Percentiles rank a stretch among this genome's conserved stretches.
Conservation (phyloP, 2,888 invertebrate species). For the Disparrhopalites patrizii region DNA sequence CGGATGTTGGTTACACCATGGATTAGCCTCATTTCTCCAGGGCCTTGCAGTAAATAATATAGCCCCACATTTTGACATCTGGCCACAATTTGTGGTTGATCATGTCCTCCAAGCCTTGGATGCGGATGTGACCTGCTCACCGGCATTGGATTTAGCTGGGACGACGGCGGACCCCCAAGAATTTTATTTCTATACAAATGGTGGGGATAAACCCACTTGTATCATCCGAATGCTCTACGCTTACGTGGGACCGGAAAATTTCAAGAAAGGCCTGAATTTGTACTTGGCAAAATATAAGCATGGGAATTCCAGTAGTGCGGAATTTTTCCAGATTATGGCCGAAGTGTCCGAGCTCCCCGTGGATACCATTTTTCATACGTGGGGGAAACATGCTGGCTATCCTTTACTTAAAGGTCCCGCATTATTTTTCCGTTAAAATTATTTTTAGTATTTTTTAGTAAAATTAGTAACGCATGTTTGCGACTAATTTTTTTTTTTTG, state of each 20-base stretch:
- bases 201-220: conserved; percentile 74
- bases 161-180: conserved; percentile 92
- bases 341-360: conserved; percentile 87
- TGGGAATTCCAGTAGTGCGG: conserved; percentile 85
- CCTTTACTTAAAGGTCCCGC: conserved; percentile 67
- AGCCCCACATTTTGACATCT: conserved; percentile 76
- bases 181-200: conserved; percentile 96
- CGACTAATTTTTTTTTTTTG: background rate
- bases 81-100: conserved; percentile 92
- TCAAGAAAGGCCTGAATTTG: conserved; percentile 83
- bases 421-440: too few species aligned
- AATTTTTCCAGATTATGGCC: conserved; percentile 64
- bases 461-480: too few species aligned
- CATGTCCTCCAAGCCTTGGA: conserved; percentile 79
- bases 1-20: conserved; percentile 93
- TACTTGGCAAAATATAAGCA: conserved; percentile 84
- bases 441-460: background rate
- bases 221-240: conserved; percentile 91
- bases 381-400: conserved; percentile 88
- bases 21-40: conserved; percentile 93
- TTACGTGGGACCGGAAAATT: conserved; percentile 88
- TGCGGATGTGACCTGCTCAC: conserved; percentile 84
- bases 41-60: conserved; percentile 87
- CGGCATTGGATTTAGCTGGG: conserved; percentile 92
- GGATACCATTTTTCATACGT: conserved; percentile 86